Evolutionary conservation across 2,888 invertebrate genomes (phyloP), one percentile per base, ranked within the genome.

Genomic region (Agrochola macilenta): DNA sequence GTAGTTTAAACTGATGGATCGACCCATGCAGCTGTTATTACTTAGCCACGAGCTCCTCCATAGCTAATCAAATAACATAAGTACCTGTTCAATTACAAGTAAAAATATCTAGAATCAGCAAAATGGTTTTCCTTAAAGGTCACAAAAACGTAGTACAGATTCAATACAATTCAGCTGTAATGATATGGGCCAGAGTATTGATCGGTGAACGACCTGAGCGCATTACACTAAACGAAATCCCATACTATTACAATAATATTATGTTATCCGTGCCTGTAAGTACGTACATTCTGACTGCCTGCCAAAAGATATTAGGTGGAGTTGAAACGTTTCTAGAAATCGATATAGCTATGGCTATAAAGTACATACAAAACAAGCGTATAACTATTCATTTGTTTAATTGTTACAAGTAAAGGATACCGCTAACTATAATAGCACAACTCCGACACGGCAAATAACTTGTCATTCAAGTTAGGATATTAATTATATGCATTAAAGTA

Each of bases 161-260:
- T 3, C 23, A 49, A 57, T 54, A 54, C 20, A 8, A 26, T 20
- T 39, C n/a, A 0, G 0, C 14, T 2, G 35, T 69, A 78, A 70
- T 78, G 20, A 54, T 23, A 69, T 61, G 35, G 49, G 52, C 17
- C 17, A 17, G 26, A 43, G n/a, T 79, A 79, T 79, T 63, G 79
- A 71, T 70, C 70, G 79, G 60, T 30, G 66, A 83, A 83, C 52
- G 69, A 81, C 35, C 70, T 43, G 79, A 14, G 8, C 26, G 57
- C 66, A 81, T 79, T 82, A 73, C 43, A 75, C 72, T 81, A 69
- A 74, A 72, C 61, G 65, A 82, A 85, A 82, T 66, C 26, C 61
- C 30, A 49, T 69, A 39, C 64, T 46, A 54, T 71, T 52, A 76
- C 43, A 85, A 66, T 81, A 76, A 66, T 66, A 76, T 69, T 46